Evolutionary conservation across 2,113 vertebrate species (phyloP).

Genomic region (Xiphophorus couchianus): DNA sequence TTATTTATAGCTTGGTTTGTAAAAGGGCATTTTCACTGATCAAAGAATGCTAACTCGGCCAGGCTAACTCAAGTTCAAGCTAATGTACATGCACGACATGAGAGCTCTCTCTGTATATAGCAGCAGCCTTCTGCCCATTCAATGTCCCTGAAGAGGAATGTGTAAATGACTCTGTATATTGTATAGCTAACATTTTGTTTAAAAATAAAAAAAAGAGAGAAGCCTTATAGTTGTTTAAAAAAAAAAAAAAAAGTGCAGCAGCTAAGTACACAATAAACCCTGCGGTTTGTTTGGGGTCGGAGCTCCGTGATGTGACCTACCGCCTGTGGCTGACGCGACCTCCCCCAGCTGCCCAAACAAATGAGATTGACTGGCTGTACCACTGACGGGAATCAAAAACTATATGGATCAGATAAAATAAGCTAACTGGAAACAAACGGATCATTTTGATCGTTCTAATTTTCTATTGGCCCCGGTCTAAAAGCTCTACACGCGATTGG

Average conservation of each 20-base stretch:
- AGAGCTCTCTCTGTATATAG: slow-evolving; percentile 79
- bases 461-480: not conserved
- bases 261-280: slow-evolving; percentile 77
- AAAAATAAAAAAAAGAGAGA: slow-evolving; percentile 62
- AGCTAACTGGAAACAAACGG: not conserved
- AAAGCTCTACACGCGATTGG: slow-evolving; percentile 33
- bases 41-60: slow-evolving; percentile 67
- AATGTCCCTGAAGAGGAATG: slow-evolving; percentile 62
- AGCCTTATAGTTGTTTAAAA: slow-evolving; percentile 79
- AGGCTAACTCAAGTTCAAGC: slow-evolving; percentile 61
- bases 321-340: slow-evolving; percentile 27
- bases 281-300: slow-evolving; percentile 78
- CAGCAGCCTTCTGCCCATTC: slow-evolving; percentile 60
- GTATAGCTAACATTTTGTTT: slow-evolving; percentile 84
- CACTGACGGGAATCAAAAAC: not conserved
- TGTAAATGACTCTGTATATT: slow-evolving; percentile 79
- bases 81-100: slow-evolving; percentile 67
- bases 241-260: slow-evolving; percentile 66
- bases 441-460: not conserved
- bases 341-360: slow-evolving; percentile 58
- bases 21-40: slow-evolving; percentile 74
- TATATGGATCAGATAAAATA: not conserved
- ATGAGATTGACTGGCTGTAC: slow-evolving; percentile 3
- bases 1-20: slow-evolving; percentile 76
- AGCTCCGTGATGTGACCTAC: slow-evolving; percentile 55